Evolutionary conservation across 1,140 invertebrate genomes (phyloP), one percentile per base, ranked within the genome.

Genomic region (Lordiphosa mommai): DNA sequence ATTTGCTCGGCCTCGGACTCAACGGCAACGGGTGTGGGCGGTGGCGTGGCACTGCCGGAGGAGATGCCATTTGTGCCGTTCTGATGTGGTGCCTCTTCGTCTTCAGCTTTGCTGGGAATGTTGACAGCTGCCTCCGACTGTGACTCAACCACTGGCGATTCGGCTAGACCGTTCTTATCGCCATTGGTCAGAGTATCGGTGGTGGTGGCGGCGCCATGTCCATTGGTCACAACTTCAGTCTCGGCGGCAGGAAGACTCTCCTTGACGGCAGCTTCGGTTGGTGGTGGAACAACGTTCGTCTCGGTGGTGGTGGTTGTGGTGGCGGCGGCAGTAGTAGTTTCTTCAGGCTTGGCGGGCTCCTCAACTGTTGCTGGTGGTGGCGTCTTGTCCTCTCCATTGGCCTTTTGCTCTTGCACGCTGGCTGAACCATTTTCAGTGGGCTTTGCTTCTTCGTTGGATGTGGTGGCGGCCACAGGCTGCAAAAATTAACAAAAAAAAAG

Each of bases 271-370:
- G 40, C 13, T 43, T 43, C 40, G 20, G 40, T 9, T 43, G 40
- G 20, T 10, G 36, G 4, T 16, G 4, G 36, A 9, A n/a, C 16
- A 38, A 23, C 52, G 5, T 14, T 67, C 36, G 63, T 46, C 50
- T 80, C 76, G 23, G 74, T 59, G 33, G 64, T 47, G 16, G 40
- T 30, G 23, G 74, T 59, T 29, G 64, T 47, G 16, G 40, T 30
- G 10, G 41, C 38, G 29, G 41, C 43, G 10, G 49, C 44, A 13
- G 91, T 90, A 89, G 91, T 87, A 82, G 90, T 91, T 71, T 72
- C 55, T 20, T 73, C 72, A 48, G 52, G 20, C 27, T 51, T 40
- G 34, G 49, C 20, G 16, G 51, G 12, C 14, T 48, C 58, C 30
- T 61, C 58, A 12, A 20, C 16, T 55, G 65, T 66, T 14, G 14